These are phyloP conservation scores for Potamarius usumacintae DNA, from an alignment of 2,113 vertebrate genomes.

Conservation along the genomic window DNA sequence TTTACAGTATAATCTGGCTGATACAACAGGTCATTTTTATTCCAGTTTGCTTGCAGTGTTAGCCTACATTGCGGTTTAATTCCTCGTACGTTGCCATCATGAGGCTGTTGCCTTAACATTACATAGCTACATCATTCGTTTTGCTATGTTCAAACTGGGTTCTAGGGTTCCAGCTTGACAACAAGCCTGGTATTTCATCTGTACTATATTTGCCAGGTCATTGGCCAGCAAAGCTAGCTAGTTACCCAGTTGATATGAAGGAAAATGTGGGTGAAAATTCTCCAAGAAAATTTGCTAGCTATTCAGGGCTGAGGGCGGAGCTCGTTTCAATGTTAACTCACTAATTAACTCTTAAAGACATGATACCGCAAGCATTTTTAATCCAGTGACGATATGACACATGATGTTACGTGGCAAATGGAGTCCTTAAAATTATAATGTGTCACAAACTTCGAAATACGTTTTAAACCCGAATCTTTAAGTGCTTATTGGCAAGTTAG, in stretches of 20 bases:
- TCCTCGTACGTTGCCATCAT: not conserved
- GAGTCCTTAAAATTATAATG: not conserved
- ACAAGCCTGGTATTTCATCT: not conserved
- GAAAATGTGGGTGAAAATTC: not conserved
- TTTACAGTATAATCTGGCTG: slow-evolving; percentile 24
- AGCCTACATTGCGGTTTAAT: slow-evolving; percentile 13
- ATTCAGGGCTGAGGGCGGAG: not conserved
- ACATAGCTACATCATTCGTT: not conserved
- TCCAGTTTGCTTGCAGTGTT: slow-evolving; percentile 44
- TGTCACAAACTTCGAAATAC: not conserved
- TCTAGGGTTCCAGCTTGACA: not conserved
- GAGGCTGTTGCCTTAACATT: not conserved
- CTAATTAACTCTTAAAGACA: not conserved
- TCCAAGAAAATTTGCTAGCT: not conserved
- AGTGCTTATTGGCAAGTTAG: not conserved
- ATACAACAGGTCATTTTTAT: slow-evolving; percentile 46
- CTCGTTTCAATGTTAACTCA: not conserved
- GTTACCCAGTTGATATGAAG: not conserved
- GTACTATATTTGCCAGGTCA: not conserved
- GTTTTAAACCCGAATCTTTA: not conserved
- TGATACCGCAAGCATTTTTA: not conserved
- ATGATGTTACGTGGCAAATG: not conserved
- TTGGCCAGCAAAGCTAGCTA: not conserved
- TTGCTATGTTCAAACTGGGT: not conserved
- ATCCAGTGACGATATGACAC: not conserved